These are phyloP conservation scores for Petrocephalus microphthalmus DNA, from an alignment of 2,113 vertebrate species.

Conservation along the genomic window DNA sequence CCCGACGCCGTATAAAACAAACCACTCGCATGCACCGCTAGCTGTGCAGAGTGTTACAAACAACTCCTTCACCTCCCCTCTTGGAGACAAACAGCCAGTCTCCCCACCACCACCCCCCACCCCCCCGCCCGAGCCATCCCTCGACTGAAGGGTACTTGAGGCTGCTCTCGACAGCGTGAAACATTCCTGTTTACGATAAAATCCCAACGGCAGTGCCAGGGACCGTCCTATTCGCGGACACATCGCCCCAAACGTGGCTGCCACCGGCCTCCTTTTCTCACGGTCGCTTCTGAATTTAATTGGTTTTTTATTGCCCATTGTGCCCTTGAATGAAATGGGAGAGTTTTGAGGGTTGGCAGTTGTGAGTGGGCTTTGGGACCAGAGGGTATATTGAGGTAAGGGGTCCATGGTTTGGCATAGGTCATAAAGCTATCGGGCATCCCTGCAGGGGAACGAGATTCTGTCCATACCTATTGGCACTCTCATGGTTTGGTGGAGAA, in stretches of 20 bases:
- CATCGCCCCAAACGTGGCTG: not conserved
- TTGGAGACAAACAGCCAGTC: constrained; percentile 20
- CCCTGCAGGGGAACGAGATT: not conserved
- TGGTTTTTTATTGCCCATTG: not conserved
- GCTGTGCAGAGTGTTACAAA: constrained; percentile 14
- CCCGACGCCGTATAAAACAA: not conserved
- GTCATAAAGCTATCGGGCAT: not conserved
- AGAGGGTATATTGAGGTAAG: not conserved
- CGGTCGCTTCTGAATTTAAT: not conserved
- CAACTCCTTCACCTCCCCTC: constrained; percentile 48
- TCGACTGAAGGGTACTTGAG: constrained; percentile 53
- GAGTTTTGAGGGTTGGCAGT: not conserved
- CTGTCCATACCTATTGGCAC: not conserved
- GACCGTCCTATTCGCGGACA: not conserved
- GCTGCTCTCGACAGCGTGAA: constrained; percentile 41
- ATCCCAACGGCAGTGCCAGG: not conserved
- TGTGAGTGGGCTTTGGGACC: not conserved
- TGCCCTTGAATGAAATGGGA: not conserved
- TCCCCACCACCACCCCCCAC: constrained; percentile 42
- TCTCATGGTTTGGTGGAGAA: not conserved
- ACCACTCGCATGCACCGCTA: not conserved
- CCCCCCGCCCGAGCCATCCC: constrained; percentile 39
- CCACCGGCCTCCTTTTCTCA: not conserved
- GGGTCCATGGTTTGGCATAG: not conserved
- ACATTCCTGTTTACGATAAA: constrained; percentile 52